Percentiles rank a stretch among this genome's conserved stretches.
Evolutionary conservation across 2,113 vertebrate genomes (phyloP).

Genomic region (Cettia cetti): DNA sequence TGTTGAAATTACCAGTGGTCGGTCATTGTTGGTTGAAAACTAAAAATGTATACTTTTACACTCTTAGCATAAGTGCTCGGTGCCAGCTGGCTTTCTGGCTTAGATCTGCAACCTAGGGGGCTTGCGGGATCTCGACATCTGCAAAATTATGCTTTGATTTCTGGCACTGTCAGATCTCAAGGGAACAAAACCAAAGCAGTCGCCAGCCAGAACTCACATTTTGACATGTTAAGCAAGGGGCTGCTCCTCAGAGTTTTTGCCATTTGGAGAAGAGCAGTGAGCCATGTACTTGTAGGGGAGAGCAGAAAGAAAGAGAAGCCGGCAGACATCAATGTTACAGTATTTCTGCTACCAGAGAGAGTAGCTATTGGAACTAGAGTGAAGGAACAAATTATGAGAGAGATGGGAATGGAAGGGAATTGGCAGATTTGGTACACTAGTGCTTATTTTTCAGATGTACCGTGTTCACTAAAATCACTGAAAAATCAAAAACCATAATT

Average conservation of each 20-base stretch:
- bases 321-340: constrained; percentile 39
- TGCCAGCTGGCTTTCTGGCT: constrained; percentile 64
- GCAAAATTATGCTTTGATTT: constrained; percentile 70
- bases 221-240: constrained; percentile 65
- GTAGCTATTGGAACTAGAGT: constrained; percentile 3
- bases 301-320: constrained; percentile 6
- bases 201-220: constrained; percentile 69
- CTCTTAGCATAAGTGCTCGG: constrained; percentile 31
- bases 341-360: constrained; percentile 65
- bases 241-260: constrained; percentile 58
- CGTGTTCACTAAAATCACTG: not conserved
- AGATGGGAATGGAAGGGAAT: constrained; percentile 11
- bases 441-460: not conserved
- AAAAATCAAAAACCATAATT: not conserved
- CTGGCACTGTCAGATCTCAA: constrained; percentile 47
- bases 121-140: constrained; percentile 65
- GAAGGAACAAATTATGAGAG: constrained; percentile 59
- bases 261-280: constrained; percentile 50
- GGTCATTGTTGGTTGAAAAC: constrained; percentile 64
- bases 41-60: constrained; percentile 69
- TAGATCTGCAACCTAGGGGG: constrained; percentile 61
- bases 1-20: constrained; percentile 57
- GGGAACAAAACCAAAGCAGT: constrained; percentile 61
- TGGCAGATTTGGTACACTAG: not conserved
- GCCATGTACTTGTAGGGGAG: not conserved